A percentile compares a stretch with the other conserved stretches of the same genome.
These are phyloP conservation scores for Rhombomys opimus DNA, from an alignment of 2,113 vertebrate genomes.

Conservation along the genomic window DNA sequence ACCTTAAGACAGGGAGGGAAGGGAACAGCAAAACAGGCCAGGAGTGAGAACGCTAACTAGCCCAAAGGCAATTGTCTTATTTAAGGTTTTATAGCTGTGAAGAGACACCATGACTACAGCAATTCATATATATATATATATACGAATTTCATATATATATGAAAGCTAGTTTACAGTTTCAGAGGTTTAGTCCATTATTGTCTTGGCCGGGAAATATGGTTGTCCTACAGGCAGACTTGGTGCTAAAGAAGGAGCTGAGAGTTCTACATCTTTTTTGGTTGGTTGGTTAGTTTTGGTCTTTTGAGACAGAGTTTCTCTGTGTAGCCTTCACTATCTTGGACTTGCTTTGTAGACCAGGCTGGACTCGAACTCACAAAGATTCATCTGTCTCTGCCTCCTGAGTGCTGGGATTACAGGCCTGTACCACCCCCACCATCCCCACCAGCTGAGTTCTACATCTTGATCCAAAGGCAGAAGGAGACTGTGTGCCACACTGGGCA, in stretches of 20 bases:
- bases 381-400: no score
- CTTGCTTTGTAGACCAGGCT: no score
- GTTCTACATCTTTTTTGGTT: background rate
- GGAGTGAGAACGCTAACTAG: background rate
- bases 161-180: background rate
- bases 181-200: background rate
- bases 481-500: background rate
- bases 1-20: background rate
- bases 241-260: background rate
- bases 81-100: background rate
- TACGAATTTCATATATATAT: background rate
- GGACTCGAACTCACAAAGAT: no score
- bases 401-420: no score
- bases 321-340: no score
- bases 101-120: background rate
- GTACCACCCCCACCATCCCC: no score
- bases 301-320: no score
- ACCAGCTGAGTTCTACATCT: background rate
- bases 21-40: background rate
- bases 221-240: background rate
- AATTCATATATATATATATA: no score
- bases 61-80: background rate
- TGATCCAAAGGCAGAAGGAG: background rate
- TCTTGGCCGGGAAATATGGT: background rate
- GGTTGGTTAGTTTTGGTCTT: no score